Evolutionary conservation across 2,797 vertebrate genomes (phyloP).

Genomic region (Acrossocheilus fasciatus): DNA sequence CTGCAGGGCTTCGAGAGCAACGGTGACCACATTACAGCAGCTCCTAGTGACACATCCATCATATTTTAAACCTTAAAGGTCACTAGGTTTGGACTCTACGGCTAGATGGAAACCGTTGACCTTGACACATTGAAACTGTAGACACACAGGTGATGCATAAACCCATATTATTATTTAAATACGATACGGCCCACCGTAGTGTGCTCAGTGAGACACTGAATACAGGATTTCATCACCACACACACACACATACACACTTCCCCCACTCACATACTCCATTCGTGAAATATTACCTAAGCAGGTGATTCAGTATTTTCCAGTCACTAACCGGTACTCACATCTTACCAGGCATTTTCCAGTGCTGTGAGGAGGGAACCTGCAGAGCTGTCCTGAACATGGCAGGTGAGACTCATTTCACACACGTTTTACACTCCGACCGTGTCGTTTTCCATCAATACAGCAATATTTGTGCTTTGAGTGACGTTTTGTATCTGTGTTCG

Average conservation of each 20-base stretch:
- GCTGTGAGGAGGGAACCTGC: slow-evolving; percentile 18
- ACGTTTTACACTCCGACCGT: background rate
- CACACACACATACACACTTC: background rate
- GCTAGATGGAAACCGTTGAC: slow-evolving; percentile 34
- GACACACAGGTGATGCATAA: slow-evolving; percentile 15
- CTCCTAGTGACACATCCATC: slow-evolving; percentile 15
- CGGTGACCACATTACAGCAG: background rate
- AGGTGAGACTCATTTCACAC: slow-evolving; percentile 32
- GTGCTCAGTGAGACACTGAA: background rate
- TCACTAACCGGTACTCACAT: slow-evolving; percentile 18
- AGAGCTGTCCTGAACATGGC: slow-evolving; percentile 44
- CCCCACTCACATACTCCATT: slow-evolving; percentile 10
- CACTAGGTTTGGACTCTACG: slow-evolving; percentile 11
- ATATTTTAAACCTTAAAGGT: slow-evolving; percentile 32
- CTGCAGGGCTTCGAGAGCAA: background rate
- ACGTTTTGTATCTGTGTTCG: slow-evolving; percentile 16
- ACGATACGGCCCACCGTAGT: background rate
- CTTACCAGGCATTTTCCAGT: slow-evolving; percentile 43
- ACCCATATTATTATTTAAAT: slow-evolving; percentile 32
- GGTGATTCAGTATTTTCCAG: slow-evolving; percentile 54
- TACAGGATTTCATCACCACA: slow-evolving; percentile 13
- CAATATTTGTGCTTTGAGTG: slow-evolving; percentile 3
- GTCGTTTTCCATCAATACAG: slow-evolving; percentile 40
- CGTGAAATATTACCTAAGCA: slow-evolving; percentile 49
- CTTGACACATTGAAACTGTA: background rate